Percentiles rank a stretch among this genome's conserved stretches.
Evolutionary conservation across 2,888 invertebrate genomes (phyloP).

Genomic region (Drosophila kokeensis): DNA sequence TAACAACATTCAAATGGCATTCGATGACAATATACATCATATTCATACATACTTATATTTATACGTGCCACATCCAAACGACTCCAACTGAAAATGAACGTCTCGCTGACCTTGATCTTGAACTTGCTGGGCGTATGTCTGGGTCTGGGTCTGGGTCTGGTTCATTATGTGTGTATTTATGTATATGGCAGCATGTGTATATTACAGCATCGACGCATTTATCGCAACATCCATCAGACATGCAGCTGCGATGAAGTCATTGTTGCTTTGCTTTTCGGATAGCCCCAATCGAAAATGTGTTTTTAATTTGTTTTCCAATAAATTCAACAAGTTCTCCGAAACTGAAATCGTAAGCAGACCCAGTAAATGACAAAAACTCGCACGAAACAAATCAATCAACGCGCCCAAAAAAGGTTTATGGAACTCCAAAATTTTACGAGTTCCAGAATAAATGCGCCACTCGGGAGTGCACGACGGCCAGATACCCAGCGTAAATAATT

Average conservation of each 20-base stretch:
- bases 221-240: slow-evolving; percentile 17
- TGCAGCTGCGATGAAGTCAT: slow-evolving; percentile 51
- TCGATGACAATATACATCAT: slow-evolving; percentile 50
- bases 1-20: slow-evolving; percentile 70
- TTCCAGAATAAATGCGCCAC: not conserved
- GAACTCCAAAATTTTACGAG: slow-evolving; percentile 27
- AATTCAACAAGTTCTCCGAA: slow-evolving; percentile 53
- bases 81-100: slow-evolving; percentile 5
- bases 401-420: slow-evolving; percentile 31
- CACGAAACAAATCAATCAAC: slow-evolving; percentile 66
- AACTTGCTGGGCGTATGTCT: slow-evolving; percentile 57
- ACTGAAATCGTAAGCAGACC: slow-evolving; percentile 33
- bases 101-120: slow-evolving; percentile 70
- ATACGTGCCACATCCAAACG: not conserved
- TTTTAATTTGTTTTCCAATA: slow-evolving; percentile 64
- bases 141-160: slow-evolving; percentile 12
- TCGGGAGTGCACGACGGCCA: not conserved
- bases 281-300: slow-evolving; percentile 50
- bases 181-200: slow-evolving; percentile 53
- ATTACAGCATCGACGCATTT: slow-evolving; percentile 43
- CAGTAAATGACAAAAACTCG: slow-evolving; percentile 53
- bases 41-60: not conserved
- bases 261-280: not conserved
- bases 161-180: slow-evolving; percentile 16
- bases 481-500: slow-evolving; percentile 11